Percentiles rank a stretch among this genome's conserved stretches.
phyloP scores from a whole-genome alignment of 1,140 invertebrate genomes.

The Delia radicum region DNA sequence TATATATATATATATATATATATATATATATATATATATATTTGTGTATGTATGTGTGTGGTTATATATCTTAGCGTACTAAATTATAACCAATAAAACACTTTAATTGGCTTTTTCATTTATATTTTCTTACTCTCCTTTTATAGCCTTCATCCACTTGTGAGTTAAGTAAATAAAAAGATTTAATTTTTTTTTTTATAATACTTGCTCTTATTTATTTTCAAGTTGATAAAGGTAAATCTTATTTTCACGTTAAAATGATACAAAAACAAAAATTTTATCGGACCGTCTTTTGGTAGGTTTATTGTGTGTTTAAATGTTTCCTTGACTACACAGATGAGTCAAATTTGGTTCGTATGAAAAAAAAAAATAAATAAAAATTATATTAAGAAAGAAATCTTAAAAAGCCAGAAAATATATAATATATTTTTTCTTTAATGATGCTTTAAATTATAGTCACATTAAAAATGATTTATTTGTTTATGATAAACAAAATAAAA shows the following conservation, averaged over 20 bases:
- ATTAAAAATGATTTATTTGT: slow-evolving; percentile 16
- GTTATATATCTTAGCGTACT: not conserved
- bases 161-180: slow-evolving; percentile 11
- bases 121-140: not conserved
- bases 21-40: not conserved
- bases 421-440: not conserved
- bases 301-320: too few relatives aligned
- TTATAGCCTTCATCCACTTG: not conserved
- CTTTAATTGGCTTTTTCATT: slow-evolving; percentile 17
- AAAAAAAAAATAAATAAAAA: too few relatives aligned
- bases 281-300: too few relatives aligned
- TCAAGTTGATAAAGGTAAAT: slow-evolving; percentile 15
- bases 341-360: too few relatives aligned
- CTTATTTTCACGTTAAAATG: slow-evolving; percentile 1
- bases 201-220: not conserved
- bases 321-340: too few relatives aligned
- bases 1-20: not conserved
- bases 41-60: not conserved
- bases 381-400: too few relatives aligned
- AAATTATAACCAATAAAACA: slow-evolving; percentile 25
- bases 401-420: not conserved
- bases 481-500: not conserved
- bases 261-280: too few relatives aligned
- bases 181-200: not conserved
- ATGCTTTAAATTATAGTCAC: slow-evolving; percentile 18